Base-by-base conservation (phyloP, 2,797 vertebrate genomes). In the Steatocranus sp. region DNA sequence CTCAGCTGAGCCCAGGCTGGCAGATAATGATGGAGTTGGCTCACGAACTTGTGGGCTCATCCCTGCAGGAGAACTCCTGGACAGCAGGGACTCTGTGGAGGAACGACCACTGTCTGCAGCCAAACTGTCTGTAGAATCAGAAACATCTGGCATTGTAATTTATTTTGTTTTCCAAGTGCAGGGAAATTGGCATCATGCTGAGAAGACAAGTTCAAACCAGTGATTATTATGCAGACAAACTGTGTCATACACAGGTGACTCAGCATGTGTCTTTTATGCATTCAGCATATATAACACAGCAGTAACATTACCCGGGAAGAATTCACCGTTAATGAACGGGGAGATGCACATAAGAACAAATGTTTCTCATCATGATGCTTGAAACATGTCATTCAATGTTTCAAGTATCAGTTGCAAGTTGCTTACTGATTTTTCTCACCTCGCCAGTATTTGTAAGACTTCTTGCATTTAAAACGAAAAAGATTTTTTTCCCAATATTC, bases 31-130 rank as follows among this genome's bases (percentile, higher is more conserved):
- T 0, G 95, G 96, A 17, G 91, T 96, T 80, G 96, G 97, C 90
- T 98, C 98, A 87, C 96, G 78, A 32, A 98, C 91, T 88, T 97
- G 98, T 81, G 97, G 97, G 83, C 98, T 98, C 98, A 99, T 98
- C 51, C 98, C 98, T n/a, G 97, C 97, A 0, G 98, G 98, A 70
- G 99, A 98, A 1, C 97, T 98, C 68, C 98, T 97, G 50, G 97
- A 96, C 84, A 96, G 88, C 74, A 96, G 81, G 14, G 96, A 97
- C 36, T 99, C 98, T 5, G 93, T 96, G 34, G 97, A 97, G 1
- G 92, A 96, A 75, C 92, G 93, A 9, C 95, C 94, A 1, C 96
- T 96, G 90, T 95, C 95, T 87, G 93, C 95, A 81, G 94, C 94
- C 90, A 96, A 88, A 85, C 94, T 95, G 91, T 94, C 95, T 94